Evolutionary conservation across 2,113 vertebrate genomes (phyloP), one percentile per base, ranked within the genome.

Genomic region (Electrona antarctica): DNA sequence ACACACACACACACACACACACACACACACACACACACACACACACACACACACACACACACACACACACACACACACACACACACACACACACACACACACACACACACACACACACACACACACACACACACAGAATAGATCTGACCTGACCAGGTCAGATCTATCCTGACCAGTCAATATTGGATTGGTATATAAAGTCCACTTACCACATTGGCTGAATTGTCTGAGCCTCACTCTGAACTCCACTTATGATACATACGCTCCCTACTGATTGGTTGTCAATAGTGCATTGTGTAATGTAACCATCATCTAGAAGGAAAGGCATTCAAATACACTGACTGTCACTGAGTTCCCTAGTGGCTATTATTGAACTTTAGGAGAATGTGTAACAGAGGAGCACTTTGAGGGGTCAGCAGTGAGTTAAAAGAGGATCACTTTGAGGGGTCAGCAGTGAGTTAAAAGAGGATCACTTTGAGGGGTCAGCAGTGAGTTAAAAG

Each of bases 291-390:
- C 58, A 60, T 60, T 12, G 41, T 61, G 33, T 61, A 46, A 13
- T 7, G n/a, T 33, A 46, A 41, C n/a, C n/a, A n/a, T 61, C 33
- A 47, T 12, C 60, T 47, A n/a, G 33, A 28, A 60, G 51, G 45
- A 64, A 69, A 64, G 6, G 15, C 21, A 64, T 56, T 41, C 1
- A 68, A 47, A 33, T 63, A 3, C 33, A 7, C n/a, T 47, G 7
- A 70, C 65, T 13, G 57, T 47, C 4, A 70, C 65, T 13, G 57
- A 49, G 11, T 7, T 77, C 51, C 60, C 28, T 12, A 41, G 5
- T 55, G 0, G 6, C 8, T 63, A 33, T 5, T 73, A 41, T 64
- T 54, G 7, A 1, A 13, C 4, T 33, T 45, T 48, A 3, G 7
- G 8, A 57, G 3, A 8, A 21, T 21, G 5, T 56, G 55, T 15